These are phyloP conservation scores for Siphamia tubifer DNA, from an alignment of 2,113 vertebrate species.

Conservation along the genomic window DNA sequence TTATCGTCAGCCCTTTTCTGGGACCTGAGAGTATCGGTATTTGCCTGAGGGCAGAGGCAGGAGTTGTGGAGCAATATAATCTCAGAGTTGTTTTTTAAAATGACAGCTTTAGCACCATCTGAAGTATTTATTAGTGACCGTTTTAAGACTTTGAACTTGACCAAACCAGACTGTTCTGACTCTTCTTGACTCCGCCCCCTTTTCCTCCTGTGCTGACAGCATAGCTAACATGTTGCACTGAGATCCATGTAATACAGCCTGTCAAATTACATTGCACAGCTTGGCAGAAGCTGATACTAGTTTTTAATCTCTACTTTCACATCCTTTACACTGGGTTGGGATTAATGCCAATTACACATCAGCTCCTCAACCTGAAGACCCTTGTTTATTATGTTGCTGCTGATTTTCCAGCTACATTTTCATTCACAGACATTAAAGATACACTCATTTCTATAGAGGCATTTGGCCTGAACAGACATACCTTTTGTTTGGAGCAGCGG, in stretches of 20 bases:
- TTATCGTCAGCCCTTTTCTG: not conserved
- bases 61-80: constrained; percentile 27
- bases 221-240: constrained; percentile 31
- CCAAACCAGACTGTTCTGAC: constrained; percentile 52
- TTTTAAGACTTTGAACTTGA: constrained; percentile 70
- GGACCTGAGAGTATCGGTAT: constrained; percentile 24
- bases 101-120: constrained; percentile 62
- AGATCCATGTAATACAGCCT: constrained; percentile 14
- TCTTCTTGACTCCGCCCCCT: not conserved
- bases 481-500: constrained; percentile 30
- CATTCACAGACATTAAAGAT: constrained; percentile 17
- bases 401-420: constrained; percentile 9
- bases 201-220: constrained; percentile 28
- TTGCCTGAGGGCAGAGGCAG: constrained; percentile 44
- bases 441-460: constrained; percentile 10
- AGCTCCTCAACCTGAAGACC: not conserved
- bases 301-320: constrained; percentile 3
- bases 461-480: constrained; percentile 24
- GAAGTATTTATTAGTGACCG: constrained; percentile 55
- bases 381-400: not conserved
- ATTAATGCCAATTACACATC: not conserved
- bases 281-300: not conserved
- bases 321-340: not conserved
- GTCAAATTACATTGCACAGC: constrained; percentile 4
- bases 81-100: constrained; percentile 59